Evolutionary conservation across 2,888 invertebrate species (phyloP).

Genomic region (Drosophila parthenogenetica): DNA sequence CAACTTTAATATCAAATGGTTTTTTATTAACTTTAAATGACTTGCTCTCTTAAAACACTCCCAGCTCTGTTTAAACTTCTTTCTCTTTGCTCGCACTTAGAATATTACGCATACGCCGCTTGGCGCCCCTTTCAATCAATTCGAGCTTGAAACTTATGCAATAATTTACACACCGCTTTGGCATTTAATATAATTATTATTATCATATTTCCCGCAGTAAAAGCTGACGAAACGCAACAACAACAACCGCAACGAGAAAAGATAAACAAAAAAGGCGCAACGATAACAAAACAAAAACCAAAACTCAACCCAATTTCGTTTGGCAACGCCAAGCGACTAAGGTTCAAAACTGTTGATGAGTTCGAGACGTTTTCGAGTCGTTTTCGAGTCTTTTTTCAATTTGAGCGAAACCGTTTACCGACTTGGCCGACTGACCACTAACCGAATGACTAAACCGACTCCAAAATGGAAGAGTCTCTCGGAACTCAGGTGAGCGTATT

Average conservation of each 20-base stretch:
- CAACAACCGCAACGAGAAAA: conserved; percentile 28
- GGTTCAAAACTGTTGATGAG: conserved; percentile 62
- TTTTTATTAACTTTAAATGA: neutral
- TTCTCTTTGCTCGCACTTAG: conserved; percentile 27
- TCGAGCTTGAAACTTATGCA: conserved; percentile 51
- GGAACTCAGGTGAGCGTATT: conserved; percentile 4
- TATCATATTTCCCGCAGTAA: conserved; percentile 44
- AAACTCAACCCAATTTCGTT: conserved; percentile 75
- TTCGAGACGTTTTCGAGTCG: conserved; percentile 15
- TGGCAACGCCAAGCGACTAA: conserved; percentile 58
- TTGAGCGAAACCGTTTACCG: conserved; percentile 34
- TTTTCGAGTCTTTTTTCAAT: conserved; percentile 24
- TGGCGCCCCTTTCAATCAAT: neutral
- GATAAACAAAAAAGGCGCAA: conserved; percentile 37
- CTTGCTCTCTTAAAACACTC: neutral
- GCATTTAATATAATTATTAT: conserved; percentile 50
- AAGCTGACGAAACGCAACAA: conserved; percentile 35
- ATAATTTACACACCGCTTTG: conserved; percentile 44
- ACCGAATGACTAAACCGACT: conserved; percentile 9
- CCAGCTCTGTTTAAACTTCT: neutral
- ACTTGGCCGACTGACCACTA: conserved; percentile 30
- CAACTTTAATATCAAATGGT: neutral
- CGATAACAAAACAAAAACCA: conserved; percentile 27
- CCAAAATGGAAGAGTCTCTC: conserved; percentile 5
- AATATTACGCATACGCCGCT: conserved; percentile 66